These are phyloP conservation scores for Catamblyrhynchus diadema DNA, from an alignment of 2,797 vertebrate species.

Conservation along the genomic window DNA sequence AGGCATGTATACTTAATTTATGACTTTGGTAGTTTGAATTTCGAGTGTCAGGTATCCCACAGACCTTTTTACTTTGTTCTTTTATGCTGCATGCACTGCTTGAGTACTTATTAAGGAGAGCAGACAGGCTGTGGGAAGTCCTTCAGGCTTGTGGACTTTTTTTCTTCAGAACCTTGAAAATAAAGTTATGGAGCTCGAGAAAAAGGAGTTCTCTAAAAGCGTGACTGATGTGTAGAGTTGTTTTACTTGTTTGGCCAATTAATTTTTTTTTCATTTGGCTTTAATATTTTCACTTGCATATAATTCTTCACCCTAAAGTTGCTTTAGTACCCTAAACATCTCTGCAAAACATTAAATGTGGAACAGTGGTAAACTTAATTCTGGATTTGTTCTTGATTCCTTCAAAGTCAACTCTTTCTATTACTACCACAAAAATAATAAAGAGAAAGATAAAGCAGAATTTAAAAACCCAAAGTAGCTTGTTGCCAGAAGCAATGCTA, in stretches of 20 bases:
- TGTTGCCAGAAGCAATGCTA: neutral
- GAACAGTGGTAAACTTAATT: neutral
- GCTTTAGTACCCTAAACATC: neutral
- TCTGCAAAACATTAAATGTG: neutral
- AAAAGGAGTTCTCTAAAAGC: neutral
- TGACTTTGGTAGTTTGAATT: conserved; percentile 21
- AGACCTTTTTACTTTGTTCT: conserved; percentile 39
- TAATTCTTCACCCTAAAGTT: neutral
- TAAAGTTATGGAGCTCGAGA: neutral
- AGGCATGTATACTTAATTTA: conserved; percentile 46
- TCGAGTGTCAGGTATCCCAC: conserved; percentile 13
- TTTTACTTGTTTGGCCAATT: neutral
- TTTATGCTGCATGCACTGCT: neutral
- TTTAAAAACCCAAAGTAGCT: neutral
- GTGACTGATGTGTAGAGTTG: neutral
- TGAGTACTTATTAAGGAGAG: neutral
- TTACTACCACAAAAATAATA: neutral
- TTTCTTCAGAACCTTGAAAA: neutral
- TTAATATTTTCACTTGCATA: neutral
- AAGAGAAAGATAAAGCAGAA: neutral
- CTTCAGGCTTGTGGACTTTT: neutral
- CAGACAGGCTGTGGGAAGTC: neutral
- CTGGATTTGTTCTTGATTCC: neutral
- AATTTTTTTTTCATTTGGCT: neutral
- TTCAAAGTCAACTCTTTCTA: neutral